Percentiles rank a stretch among this genome's conserved stretches.
These are phyloP conservation scores for Uromys caudimaculatus DNA, from an alignment of 2,797 vertebrate genomes.

Conservation along the genomic window DNA sequence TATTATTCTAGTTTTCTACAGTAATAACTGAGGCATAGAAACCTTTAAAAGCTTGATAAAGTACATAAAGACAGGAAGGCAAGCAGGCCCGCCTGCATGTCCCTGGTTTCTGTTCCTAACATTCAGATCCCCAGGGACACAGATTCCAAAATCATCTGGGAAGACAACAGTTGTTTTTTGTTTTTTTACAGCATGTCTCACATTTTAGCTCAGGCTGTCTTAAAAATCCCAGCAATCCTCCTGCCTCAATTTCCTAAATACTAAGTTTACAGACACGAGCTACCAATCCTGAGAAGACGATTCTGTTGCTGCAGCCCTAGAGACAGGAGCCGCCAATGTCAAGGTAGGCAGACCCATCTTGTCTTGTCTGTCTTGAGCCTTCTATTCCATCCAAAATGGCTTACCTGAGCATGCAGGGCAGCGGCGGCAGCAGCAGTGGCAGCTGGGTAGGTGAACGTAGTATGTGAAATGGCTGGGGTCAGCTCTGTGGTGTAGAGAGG, in stretches of 20 bases:
- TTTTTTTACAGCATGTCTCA: background rate
- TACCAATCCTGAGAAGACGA: background rate
- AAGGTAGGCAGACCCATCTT: background rate
- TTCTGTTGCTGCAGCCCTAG: background rate
- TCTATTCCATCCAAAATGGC: background rate
- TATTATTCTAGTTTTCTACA: background rate
- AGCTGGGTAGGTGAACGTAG: slow-evolving; percentile 96
- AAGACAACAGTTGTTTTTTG: background rate
- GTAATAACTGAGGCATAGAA: background rate
- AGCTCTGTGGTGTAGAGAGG: slow-evolving; percentile 98
- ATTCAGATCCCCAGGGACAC: background rate
- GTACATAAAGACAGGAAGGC: background rate
- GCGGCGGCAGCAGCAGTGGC: slow-evolving; percentile 95
- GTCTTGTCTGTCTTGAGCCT: background rate
- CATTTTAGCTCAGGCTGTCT: background rate
- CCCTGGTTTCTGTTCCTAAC: background rate
- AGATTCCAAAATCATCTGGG: background rate
- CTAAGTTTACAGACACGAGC: background rate
- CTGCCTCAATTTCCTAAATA: background rate
- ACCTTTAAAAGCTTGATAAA: background rate
- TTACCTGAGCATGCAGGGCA: slow-evolving; percentile 98
- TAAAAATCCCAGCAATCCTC: background rate
- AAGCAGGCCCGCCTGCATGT: background rate
- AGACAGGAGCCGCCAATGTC: background rate
- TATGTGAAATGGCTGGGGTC: slow-evolving; percentile 96